Evolutionary conservation across 1,140 invertebrate genomes (phyloP).

Genomic region (Vanessa atalanta): DNA sequence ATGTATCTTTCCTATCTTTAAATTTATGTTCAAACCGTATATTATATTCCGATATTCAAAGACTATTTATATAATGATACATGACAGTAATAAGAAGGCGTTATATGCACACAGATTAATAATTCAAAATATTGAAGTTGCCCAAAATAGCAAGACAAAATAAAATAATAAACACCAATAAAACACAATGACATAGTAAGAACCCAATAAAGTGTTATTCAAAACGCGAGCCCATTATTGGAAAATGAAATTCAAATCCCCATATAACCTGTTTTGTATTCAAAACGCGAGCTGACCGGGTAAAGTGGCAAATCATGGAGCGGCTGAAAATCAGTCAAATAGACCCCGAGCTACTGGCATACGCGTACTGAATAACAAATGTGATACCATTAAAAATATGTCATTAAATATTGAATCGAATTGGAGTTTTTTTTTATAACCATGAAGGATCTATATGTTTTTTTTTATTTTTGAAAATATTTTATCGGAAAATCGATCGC

Average conservation of each 20-base stretch:
- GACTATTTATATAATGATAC: too few species aligned
- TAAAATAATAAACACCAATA: conserved; percentile 20
- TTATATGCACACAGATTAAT: too few species aligned
- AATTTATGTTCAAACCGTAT: too few species aligned
- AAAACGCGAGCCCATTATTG: conserved; percentile 62
- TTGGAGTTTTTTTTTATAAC: conserved; percentile 3
- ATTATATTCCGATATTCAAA: too few species aligned
- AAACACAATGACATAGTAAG: conserved; percentile 5
- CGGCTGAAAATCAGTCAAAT: conserved; percentile 79
- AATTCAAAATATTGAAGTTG: too few species aligned
- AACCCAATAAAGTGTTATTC: conserved; percentile 47
- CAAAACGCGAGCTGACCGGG: conserved; percentile 67
- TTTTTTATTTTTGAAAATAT: too few species aligned
- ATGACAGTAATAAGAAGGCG: too few species aligned
- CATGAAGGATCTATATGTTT: background rate
- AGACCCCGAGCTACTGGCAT: conserved; percentile 68
- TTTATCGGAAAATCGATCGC: too few species aligned
- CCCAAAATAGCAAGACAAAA: background rate
- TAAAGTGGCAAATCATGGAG: conserved; percentile 79
- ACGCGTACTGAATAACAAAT: conserved; percentile 62
- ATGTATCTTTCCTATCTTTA: too few species aligned
- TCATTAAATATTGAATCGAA: conserved; percentile 45
- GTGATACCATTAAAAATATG: conserved; percentile 6
- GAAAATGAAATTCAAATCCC: conserved; percentile 73
- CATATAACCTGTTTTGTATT: conserved; percentile 61